Conservation (phyloP, 2,797 vertebrate genomes). For the Psittacula echo region DNA sequence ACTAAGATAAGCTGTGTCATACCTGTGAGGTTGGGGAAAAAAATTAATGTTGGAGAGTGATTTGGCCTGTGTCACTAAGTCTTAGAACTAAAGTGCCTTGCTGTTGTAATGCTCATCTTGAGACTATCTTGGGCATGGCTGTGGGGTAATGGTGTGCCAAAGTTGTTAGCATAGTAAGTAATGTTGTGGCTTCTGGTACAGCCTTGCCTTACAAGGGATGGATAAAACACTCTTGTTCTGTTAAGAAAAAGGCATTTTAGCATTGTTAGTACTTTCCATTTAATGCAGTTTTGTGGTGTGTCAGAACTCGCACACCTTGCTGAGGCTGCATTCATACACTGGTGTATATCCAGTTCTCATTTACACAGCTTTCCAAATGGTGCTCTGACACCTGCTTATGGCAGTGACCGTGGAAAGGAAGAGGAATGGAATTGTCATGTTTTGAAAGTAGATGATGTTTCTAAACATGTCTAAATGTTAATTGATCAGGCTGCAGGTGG, state of each 20-base stretch:
- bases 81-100: not conserved
- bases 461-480: not conserved
- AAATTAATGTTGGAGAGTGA: not conserved
- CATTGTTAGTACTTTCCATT: not conserved
- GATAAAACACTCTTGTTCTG: not conserved
- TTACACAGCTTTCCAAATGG: not conserved
- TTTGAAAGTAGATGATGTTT: not conserved
- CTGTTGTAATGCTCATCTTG: not conserved
- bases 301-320: fast-evolving
- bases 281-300: not conserved
- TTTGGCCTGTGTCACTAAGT: not conserved
- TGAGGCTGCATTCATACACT: fast-evolving
- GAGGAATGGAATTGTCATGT: not conserved
- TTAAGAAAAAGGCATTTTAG: not conserved
- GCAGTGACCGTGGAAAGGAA: not conserved
- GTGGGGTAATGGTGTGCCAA: not conserved
- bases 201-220: not conserved
- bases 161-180: not conserved
- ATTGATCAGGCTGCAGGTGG: not conserved
- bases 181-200: not conserved
- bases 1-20: not conserved
- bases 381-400: fast-evolving
- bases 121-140: not conserved
- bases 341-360: not conserved
- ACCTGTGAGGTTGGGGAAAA: not conserved